Evolutionary conservation across 2,113 vertebrate species (phyloP), one percentile per base, ranked within the genome.

Genomic region (Aphyosemion australe): DNA sequence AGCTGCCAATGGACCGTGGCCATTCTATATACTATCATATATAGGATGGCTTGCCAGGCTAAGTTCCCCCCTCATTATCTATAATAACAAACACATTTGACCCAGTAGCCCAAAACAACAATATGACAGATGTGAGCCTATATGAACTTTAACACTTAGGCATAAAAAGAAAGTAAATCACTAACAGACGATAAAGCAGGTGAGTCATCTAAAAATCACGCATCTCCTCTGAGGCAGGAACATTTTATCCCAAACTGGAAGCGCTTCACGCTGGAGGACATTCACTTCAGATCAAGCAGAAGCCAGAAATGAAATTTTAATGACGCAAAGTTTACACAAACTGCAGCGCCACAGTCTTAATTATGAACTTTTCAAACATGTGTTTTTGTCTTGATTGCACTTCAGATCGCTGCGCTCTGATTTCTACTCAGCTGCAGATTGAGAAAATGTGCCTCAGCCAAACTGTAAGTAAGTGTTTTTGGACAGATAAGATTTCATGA

Each of bases 371-470:
- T 74, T 63, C 42, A 60, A 63, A 58, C 65, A 58, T 42, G 55
- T 60, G 56, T 53, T 82, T 26, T 69, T 53, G 64, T 72, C 37
- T 61, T 32, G 20, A 54, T 26, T 11, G 45, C 46, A 8, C 45
- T 48, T 71, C 55, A 53, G 21, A 32, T 59, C 66, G 34, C 48
- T 37, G 48, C 21, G 2, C 42, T 62, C 59, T 46, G 7, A 51
- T 55, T 64, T 64, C 14, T 12, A 68, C 67, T 68, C 8, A 78
- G n/a, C 49, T 76, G 41, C 41, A 66, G 56, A 74, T 79, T 74
- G 70, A 65, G 61, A 42, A 59, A 58, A 67, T 20, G 46, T 52
- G 26, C 47, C 54, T 46, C 21, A 61, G 67, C 43, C 61, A 62
- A 58, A 42, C 45, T n/a, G 19, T 53, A 62, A 72, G 65, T 18